Percentiles rank a stretch among this genome's conserved stretches.
phyloP scores from a whole-genome alignment of 2,888 invertebrate genomes.

The Neocrepidodera transversa region DNA sequence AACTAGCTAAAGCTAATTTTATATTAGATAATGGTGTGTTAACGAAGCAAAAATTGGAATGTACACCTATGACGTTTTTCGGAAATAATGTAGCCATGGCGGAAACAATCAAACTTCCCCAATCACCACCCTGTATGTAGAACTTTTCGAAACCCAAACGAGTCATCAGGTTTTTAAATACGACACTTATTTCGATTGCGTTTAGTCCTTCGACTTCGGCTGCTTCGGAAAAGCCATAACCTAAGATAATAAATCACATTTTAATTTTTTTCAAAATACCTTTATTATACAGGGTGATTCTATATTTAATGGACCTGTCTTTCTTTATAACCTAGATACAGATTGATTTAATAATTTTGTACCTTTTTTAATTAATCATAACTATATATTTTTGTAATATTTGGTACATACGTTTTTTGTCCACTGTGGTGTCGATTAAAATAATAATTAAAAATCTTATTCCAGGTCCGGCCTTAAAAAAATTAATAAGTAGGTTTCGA shows the following conservation, averaged over 20 bases:
- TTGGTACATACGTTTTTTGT: too few relatives aligned
- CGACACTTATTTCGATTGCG: constrained; percentile 64
- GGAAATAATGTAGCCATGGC: constrained; percentile 72
- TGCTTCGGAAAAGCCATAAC: constrained; percentile 58
- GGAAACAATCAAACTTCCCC: constrained; percentile 74
- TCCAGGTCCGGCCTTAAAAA: too few relatives aligned
- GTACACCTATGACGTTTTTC: constrained; percentile 64
- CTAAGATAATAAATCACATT: constrained; percentile 18
- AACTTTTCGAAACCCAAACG: constrained; percentile 71
- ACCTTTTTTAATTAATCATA: too few relatives aligned
- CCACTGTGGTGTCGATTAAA: too few relatives aligned
- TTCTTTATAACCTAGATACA: too few relatives aligned
- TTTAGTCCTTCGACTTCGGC: constrained; percentile 70
- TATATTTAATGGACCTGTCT: too few relatives aligned
- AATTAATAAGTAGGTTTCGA: too few relatives aligned
- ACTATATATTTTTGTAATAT: too few relatives aligned
- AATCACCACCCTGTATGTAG: constrained; percentile 83
- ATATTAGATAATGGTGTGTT: constrained; percentile 28
- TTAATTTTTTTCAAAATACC: too few relatives aligned
- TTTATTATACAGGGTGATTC: too few relatives aligned
- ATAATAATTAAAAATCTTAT: too few relatives aligned
- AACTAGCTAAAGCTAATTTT: constrained; percentile 36
- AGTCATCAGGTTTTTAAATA: constrained; percentile 74
- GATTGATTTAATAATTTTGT: too few relatives aligned
- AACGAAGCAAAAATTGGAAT: constrained; percentile 64